A percentile compares a stretch with the other conserved stretches of the same genome.
Conservation (phyloP, 2,113 vertebrate species). For the Polypterus senegalus region DNA sequence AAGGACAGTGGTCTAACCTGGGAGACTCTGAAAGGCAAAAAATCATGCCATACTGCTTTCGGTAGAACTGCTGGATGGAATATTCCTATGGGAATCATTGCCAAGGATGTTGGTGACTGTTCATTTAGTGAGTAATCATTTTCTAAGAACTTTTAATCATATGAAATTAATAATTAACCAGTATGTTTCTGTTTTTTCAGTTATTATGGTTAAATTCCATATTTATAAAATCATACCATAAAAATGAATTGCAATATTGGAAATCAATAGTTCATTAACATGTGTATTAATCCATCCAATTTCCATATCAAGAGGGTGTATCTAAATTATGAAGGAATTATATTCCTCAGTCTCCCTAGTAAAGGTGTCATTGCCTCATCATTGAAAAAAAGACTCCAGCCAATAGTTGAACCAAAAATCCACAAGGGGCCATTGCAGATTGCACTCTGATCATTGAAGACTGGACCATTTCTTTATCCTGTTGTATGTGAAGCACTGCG, state of each 20-base stretch:
- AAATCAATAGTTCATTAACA: not conserved
- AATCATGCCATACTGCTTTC: conserved; percentile 64
- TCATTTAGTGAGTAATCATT: conserved; percentile 52
- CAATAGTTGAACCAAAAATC: too few relatives aligned
- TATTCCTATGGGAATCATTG: conserved; percentile 61
- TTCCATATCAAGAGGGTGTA: too few relatives aligned
- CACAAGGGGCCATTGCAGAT: too few relatives aligned
- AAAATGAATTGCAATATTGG: not conserved
- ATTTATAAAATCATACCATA: not conserved
- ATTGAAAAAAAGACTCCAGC: too few relatives aligned
- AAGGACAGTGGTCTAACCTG: conserved; percentile 44
- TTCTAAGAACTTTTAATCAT: not conserved
- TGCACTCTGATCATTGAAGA: too few relatives aligned
- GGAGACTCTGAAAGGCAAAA: conserved; percentile 55
- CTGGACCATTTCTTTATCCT: too few relatives aligned
- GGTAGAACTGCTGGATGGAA: conserved; percentile 77
- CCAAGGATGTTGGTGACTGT: conserved; percentile 39
- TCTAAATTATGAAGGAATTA: too few relatives aligned
- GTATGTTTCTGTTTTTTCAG: conserved; percentile 1
- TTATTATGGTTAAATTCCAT: too few relatives aligned
- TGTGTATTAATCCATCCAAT: not conserved
- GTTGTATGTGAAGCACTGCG: too few relatives aligned
- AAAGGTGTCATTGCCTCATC: too few relatives aligned
- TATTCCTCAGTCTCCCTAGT: too few relatives aligned
- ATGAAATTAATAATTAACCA: not conserved